These are phyloP conservation scores for Nycteola revayana DNA, from an alignment of 2,888 invertebrate species.

Conservation along the genomic window DNA sequence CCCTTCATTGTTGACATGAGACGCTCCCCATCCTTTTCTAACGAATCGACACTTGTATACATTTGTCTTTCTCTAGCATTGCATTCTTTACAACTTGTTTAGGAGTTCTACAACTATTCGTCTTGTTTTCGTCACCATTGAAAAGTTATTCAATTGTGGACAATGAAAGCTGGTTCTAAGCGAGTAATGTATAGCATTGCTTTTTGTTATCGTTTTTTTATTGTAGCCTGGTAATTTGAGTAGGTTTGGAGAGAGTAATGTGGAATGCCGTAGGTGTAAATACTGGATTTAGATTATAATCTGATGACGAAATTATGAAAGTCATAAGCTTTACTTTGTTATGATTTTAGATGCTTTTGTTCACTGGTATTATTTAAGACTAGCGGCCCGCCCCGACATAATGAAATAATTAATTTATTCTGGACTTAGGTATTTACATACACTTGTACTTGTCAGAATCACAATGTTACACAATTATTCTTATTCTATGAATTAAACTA, in stretches of 20 bases:
- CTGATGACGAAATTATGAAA: no score
- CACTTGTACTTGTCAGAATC: no score
- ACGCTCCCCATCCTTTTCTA: slow-evolving; percentile 36
- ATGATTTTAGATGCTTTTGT: no score
- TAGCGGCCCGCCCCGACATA: no score
- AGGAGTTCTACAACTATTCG: slow-evolving; percentile 27
- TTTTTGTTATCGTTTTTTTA: slow-evolving; percentile 25
- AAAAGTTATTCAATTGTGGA: slow-evolving; percentile 35
- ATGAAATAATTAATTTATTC: no score
- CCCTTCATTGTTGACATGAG: slow-evolving; percentile 66
- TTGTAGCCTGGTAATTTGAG: slow-evolving; percentile 34
- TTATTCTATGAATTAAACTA: no score
- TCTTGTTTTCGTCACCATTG: slow-evolving; percentile 41
- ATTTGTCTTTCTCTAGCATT: slow-evolving; percentile 24
- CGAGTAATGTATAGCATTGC: slow-evolving; percentile 32
- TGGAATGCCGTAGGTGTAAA: slow-evolving; percentile 32
- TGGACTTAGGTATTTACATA: no score
- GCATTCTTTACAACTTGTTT: slow-evolving; percentile 35
- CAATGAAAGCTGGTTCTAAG: slow-evolving; percentile 24
- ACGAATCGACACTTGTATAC: slow-evolving; percentile 9
- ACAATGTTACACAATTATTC: no score
- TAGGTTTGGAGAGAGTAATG: slow-evolving; percentile 23
- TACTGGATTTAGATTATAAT: no score
- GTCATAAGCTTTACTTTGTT: no score
- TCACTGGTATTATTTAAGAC: no score